A percentile compares a stretch with the other conserved stretches of the same genome.
phyloP scores from a whole-genome alignment of 2,113 vertebrate genomes.

The Thymallus thymallus region DNA sequence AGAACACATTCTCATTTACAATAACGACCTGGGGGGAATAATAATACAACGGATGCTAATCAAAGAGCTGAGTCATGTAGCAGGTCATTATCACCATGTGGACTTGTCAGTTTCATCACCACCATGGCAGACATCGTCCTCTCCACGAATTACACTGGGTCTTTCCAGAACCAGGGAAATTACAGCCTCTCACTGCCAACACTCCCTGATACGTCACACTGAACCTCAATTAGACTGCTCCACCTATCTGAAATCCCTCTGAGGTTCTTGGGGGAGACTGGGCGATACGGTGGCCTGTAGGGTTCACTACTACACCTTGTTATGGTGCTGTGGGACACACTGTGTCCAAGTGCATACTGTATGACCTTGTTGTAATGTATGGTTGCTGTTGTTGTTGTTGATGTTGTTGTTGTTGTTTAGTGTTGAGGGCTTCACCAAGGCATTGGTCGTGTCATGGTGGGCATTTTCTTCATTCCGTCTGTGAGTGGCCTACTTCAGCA shows the following conservation, averaged over 20 bases:
- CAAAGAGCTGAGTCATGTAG: conserved; percentile 23
- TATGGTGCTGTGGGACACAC: too few species aligned
- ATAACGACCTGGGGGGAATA: background rate
- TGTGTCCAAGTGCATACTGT: too few species aligned
- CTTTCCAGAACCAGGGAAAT: background rate
- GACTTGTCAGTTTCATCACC: conserved; percentile 18
- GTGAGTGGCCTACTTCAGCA: background rate
- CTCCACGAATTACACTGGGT: conserved; percentile 3
- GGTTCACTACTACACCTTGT: too few species aligned
- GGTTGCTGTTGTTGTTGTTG: too few species aligned
- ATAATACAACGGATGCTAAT: conserved; percentile 15
- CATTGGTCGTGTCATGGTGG: too few species aligned
- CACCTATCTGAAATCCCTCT: background rate
- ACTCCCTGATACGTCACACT: background rate
- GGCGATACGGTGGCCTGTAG: too few species aligned
- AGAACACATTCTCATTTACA: too few species aligned
- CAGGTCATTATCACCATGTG: conserved; percentile 44
- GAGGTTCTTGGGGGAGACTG: background rate
- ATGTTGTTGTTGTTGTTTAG: too few species aligned
- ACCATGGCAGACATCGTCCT: conserved; percentile 11
- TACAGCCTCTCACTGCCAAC: background rate
- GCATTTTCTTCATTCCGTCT: too few species aligned
- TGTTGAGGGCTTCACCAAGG: too few species aligned
- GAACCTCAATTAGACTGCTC: background rate
- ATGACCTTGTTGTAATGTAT: too few species aligned